Conservation (phyloP, 1,140 invertebrate species). For the Diplogasteroides magnus region DNA sequence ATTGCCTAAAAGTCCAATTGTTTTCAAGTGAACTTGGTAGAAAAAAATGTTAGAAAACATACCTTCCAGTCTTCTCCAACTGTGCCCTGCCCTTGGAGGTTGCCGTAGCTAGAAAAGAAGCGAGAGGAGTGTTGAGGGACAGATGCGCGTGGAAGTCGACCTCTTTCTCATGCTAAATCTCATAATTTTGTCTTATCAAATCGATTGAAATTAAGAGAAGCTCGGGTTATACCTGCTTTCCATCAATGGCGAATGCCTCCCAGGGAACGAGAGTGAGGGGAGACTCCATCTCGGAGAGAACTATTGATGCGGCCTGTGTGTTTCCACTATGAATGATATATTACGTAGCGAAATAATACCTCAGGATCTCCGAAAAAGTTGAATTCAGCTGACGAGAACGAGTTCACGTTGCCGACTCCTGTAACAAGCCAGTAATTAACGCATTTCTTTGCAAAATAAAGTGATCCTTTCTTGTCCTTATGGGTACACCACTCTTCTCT, state of each 20-base stretch:
- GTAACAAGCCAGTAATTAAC: conserved; percentile 8
- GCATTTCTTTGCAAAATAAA: neutral
- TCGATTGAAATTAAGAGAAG: conserved; percentile 13
- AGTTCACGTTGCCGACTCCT: conserved; percentile 65
- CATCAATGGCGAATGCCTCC: conserved; percentile 48
- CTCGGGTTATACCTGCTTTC: conserved; percentile 22
- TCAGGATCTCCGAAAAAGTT: conserved; percentile 64
- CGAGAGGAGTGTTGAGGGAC: conserved; percentile 40
- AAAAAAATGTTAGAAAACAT: neutral
- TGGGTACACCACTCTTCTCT: conserved; percentile 1
- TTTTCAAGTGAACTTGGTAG: neutral
- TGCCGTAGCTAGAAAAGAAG: conserved; percentile 40
- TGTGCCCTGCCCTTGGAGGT: conserved; percentile 24
- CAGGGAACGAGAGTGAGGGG: conserved; percentile 57
- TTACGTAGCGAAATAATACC: neutral
- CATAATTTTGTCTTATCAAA: neutral
- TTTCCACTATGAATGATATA: conserved; percentile 57
- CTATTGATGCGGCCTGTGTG: conserved; percentile 74
- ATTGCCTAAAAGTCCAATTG: conserved; percentile 35
- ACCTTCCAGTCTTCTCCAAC: neutral
- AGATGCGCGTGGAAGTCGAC: conserved; percentile 51
- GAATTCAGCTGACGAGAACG: conserved; percentile 69
- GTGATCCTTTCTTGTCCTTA: neutral
- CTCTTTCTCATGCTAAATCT: too few relatives aligned
- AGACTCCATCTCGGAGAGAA: conserved; percentile 80